phyloP scores from a whole-genome alignment of 2,113 vertebrate species.

The Plecturocebus donacophilus region DNA sequence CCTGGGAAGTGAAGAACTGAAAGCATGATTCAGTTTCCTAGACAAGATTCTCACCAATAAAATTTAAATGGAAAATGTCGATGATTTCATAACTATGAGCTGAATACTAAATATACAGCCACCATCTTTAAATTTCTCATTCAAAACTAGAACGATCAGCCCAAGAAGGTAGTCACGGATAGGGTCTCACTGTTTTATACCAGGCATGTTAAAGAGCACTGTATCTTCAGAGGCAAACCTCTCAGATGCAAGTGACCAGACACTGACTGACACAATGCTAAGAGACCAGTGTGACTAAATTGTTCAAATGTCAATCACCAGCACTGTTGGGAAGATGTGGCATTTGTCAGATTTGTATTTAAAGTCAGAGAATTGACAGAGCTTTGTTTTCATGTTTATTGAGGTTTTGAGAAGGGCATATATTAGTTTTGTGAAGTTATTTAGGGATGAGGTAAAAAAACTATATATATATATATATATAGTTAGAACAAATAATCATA shows the following conservation, averaged over 20 bases:
- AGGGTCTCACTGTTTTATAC: background rate
- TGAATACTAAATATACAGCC: background rate
- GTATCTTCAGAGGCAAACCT: background rate
- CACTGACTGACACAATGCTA: background rate
- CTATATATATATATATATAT: background rate
- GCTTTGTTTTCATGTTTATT: background rate
- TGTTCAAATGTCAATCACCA: background rate
- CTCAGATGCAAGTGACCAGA: background rate
- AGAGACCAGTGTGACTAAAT: background rate
- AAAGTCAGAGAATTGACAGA: background rate
- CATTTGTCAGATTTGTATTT: background rate
- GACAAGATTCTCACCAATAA: slow-evolving; percentile 44
- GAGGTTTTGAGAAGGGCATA: background rate
- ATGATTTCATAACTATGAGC: background rate
- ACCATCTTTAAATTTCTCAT: background rate
- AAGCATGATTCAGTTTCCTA: slow-evolving; percentile 59
- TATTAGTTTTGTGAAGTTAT: background rate
- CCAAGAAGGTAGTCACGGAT: background rate
- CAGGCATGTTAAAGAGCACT: background rate
- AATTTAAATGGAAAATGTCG: slow-evolving; percentile 30
- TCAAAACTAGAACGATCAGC: background rate
- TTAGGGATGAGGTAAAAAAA: background rate
- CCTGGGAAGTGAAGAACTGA: slow-evolving; percentile 54
- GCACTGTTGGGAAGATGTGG: background rate
- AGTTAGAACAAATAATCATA: background rate